Conservation (phyloP, 2,797 vertebrate species). For the Lepilemur septentrionalis region DNA sequence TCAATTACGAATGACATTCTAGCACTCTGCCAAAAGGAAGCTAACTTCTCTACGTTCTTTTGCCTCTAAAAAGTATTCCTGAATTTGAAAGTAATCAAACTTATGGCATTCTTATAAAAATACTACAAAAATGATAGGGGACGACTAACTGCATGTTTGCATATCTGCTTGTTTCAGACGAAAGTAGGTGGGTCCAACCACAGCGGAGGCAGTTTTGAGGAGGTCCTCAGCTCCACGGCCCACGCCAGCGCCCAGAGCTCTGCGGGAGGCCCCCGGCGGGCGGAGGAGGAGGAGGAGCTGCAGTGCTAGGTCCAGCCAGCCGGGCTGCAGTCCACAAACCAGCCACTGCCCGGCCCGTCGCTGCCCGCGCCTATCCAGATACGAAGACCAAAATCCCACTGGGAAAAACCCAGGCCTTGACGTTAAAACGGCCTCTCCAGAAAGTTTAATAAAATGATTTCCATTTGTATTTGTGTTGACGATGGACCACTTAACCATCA, state of each 20-base stretch:
- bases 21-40: not conserved
- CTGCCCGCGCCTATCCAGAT: not conserved
- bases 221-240: conserved; percentile 95
- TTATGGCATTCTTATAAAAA: not conserved
- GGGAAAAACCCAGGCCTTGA: not conserved
- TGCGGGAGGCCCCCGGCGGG: conserved; percentile 82
- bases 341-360: not conserved
- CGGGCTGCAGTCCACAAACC: not conserved
- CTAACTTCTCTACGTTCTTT: not conserved
- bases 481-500: conserved; percentile 15
- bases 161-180: conserved; percentile 85
- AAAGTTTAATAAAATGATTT: conserved; percentile 49
- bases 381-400: not conserved
- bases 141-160: not conserved
- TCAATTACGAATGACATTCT: not conserved
- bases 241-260: conserved; percentile 93
- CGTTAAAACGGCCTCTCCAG: not conserved
- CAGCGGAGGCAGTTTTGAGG: conserved; percentile 93
- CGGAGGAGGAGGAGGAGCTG: conserved; percentile 85
- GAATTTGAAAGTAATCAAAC: not conserved
- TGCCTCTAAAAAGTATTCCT: not conserved
- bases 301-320: conserved; percentile 81
- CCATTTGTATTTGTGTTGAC: conserved; percentile 46
- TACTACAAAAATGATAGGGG: not conserved
- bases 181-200: conserved; percentile 91